A percentile compares a stretch with the other conserved stretches of the same genome.
phyloP scores from a whole-genome alignment of 2,888 invertebrate genomes.

The Mythimna loreyi region DNA sequence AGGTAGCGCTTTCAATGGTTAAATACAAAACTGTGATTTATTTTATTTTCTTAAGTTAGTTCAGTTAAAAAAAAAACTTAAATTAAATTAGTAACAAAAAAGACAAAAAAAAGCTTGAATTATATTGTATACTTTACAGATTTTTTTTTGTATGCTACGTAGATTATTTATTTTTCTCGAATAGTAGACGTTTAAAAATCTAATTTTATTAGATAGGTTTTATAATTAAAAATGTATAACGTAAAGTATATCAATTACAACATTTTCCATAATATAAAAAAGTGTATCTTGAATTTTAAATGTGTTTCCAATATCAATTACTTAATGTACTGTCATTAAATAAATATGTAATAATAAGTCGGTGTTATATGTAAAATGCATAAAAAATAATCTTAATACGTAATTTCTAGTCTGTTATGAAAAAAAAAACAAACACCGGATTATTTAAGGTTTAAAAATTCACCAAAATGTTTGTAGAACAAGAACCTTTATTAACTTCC shows the following conservation, averaged over 20 bases:
- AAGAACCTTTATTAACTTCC: not conserved
- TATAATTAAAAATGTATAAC: not conserved
- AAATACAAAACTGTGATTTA: not conserved
- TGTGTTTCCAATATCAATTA: not conserved
- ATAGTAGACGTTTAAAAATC: too few relatives aligned
- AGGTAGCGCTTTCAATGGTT: not conserved
- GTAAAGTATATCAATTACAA: not conserved
- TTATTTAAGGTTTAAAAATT: not conserved
- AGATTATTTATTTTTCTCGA: too few relatives aligned
- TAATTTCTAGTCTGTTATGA: not conserved
- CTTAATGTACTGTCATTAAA: not conserved
- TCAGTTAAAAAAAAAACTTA: not conserved
- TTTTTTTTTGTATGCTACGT: too few relatives aligned
- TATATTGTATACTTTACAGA: not conserved
- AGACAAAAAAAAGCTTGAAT: too few relatives aligned
- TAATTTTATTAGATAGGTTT: too few relatives aligned
- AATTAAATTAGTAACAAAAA: not conserved
- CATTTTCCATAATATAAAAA: not conserved
- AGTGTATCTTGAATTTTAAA: not conserved
- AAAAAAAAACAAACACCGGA: not conserved
- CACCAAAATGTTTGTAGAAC: not conserved
- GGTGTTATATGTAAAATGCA: not conserved
- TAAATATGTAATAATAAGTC: not conserved
- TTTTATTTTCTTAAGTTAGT: not conserved
- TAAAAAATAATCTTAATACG: not conserved